Evolutionary conservation across 2,888 invertebrate species (phyloP), one percentile per base, ranked within the genome.

Genomic region (Rotaria magnacalcarata): DNA sequence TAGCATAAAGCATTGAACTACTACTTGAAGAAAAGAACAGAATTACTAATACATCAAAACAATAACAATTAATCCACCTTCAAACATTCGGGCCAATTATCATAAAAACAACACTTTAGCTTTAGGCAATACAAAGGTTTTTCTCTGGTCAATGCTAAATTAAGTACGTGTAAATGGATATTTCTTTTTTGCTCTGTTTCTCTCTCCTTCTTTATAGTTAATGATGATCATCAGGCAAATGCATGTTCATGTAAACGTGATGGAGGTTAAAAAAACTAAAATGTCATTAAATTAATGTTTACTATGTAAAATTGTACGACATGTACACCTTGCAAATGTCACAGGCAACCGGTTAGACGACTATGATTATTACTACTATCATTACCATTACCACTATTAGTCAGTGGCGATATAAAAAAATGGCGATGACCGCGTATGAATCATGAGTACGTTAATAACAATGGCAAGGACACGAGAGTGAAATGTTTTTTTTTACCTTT

Each of bases 261-360:
- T 67, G 34, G 16, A 52, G 16, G 67, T 67, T 6, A 41, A 19
- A 67, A 67, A 34, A 34, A 67, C 4, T 6, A 19, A 67, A 67
- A 67, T 67, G 34, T 67, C 67, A 67, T 67, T 67, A 67, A 34
- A 67, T 19, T 67, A 67, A 67, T 67, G 67, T 67, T 67, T 67
- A 67, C 67, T 67, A 3, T 67, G 14, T 27, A 67, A 67, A 67
- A 67, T 34, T 16, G 34, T 27, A 34, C 19, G 67, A 67, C 67
- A 34, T 67, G 27, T 34, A 67, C 34, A 34, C 16, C 27, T 67
- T 67, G 34, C 19, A 67, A 67, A 67, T 67, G 67, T 67, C 34
- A 34, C 34, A 67, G 19, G 10, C n/a, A 14, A 19, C 10, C 4
- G 11, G 58, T 52, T 16, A 52, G 8, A 52, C 52, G 16, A 52